Evolutionary conservation across 2,888 invertebrate species (phyloP), one percentile per base, ranked within the genome.

Genomic region (Odontocerum albicorne): DNA sequence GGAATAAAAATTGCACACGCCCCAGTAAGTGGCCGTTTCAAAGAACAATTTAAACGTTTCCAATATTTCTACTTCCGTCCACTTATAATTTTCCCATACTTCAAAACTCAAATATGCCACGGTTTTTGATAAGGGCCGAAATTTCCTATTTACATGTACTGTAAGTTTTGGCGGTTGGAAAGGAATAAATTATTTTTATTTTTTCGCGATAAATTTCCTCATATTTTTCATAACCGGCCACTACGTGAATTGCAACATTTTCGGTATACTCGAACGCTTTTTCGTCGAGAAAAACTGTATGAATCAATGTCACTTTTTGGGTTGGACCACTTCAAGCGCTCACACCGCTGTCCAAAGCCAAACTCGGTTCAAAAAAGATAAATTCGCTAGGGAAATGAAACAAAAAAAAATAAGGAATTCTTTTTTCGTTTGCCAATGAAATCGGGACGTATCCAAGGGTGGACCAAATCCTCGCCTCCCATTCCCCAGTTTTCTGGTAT

Each of bases 371-470:
- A 44, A 52, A 42, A 57, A 52, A 53, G 49, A 57, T 57, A 57
- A 57, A 57, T 57, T 50, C 57, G 36, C 53, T 19, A 49, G 57
- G 54, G 54, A 57, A 57, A 49, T 54, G 52, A 46, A 53, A 54
- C 49, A 57, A 57, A 49, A 51, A 53, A 46, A 51, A 44, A 36
- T 42, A 47, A 57, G 38, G 32, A 38, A 55, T 55, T 55, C 55
- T 55, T 55, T 55, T 49, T 36, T 49, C 46, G 46, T 55, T 55
- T 55, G 46, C 55, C 55, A 55, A 55, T 55, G 55, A 55, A 49
- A 55, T 40, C 43, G 43, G 49, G 49, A 55, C 49, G 55, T 55
- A 55, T 49, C 49, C 55, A 43, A 46, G 52, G 49, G 49, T 38
- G 43, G 54, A 22, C 32, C 32, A 6, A 19, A 13, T 33, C 2